These are phyloP conservation scores for Brachionus plicatilis DNA, from an alignment of 1,140 invertebrate genomes.

Conservation along the genomic window DNA sequence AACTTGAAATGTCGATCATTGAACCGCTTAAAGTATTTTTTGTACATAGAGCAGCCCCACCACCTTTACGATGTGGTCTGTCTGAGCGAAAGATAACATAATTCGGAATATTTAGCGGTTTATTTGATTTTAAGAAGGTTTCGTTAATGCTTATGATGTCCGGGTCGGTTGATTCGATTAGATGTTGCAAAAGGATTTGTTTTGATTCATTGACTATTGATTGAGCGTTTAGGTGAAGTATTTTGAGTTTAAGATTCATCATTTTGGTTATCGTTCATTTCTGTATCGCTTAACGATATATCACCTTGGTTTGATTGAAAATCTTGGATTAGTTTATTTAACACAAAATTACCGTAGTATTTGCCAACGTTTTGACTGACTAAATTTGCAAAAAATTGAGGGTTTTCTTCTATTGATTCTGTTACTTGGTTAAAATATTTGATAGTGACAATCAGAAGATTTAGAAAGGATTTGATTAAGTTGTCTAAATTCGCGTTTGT, in stretches of 20 bases:
- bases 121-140: not conserved
- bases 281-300: not conserved
- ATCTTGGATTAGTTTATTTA: not conserved
- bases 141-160: not conserved
- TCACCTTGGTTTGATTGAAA: not conserved
- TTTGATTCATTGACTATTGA: not conserved
- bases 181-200: not conserved
- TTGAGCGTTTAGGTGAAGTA: not conserved
- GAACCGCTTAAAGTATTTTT: not conserved
- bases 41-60: not conserved
- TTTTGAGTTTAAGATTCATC: not conserved
- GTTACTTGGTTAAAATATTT: constrained; percentile 4
- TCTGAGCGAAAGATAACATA: not conserved
- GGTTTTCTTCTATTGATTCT: not conserved
- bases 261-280: not conserved
- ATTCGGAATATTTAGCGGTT: not conserved
- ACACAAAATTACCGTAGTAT: not conserved
- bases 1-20: not conserved
- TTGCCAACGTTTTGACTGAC: not conserved
- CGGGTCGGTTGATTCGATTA: not conserved
- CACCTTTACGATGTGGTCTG: not conserved
- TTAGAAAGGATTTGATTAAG: not conserved
- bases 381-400: not conserved
- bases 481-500: not conserved
- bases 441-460: not conserved